A percentile compares a stretch with the other conserved stretches of the same genome.
These are phyloP conservation scores for Cyprinodon variegatus DNA, from an alignment of 2,113 vertebrate genomes.

Conservation along the genomic window DNA sequence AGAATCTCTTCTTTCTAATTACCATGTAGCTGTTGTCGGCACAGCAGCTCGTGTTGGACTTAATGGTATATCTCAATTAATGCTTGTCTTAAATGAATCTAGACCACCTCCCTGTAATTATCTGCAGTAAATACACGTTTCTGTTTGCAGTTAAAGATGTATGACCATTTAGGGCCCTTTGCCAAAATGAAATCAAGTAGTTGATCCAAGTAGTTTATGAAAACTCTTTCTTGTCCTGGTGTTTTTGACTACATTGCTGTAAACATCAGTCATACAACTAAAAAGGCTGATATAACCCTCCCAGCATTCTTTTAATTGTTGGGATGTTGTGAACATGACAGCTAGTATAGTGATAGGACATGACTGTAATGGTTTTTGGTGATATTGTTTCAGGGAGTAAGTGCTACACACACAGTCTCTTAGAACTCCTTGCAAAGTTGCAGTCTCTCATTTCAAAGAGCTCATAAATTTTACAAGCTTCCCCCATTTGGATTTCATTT, in stretches of 20 bases:
- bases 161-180: background rate
- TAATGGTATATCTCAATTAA: background rate
- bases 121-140: background rate
- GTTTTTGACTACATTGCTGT: background rate
- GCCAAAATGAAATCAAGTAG: background rate
- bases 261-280: constrained; percentile 18
- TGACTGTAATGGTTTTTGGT: constrained; percentile 62
- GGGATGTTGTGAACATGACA: constrained; percentile 32
- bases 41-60: background rate
- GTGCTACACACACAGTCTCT: constrained; percentile 19
- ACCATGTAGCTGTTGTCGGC: background rate
- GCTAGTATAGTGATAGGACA: constrained; percentile 46
- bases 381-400: constrained; percentile 58
- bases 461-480: constrained; percentile 74
- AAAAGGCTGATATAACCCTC: constrained; percentile 41
- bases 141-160: background rate
- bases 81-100: background rate
- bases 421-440: constrained; percentile 27
- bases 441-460: constrained; percentile 67
- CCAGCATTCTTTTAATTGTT: constrained; percentile 33
- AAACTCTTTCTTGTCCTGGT: background rate
- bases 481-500: constrained; percentile 73
- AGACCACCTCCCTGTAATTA: background rate
- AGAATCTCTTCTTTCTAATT: background rate
- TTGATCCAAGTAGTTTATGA: background rate